Evolutionary conservation across 2,797 vertebrate genomes (phyloP), one percentile per base, ranked within the genome.

Genomic region (Chaenodraco wilsoni): DNA sequence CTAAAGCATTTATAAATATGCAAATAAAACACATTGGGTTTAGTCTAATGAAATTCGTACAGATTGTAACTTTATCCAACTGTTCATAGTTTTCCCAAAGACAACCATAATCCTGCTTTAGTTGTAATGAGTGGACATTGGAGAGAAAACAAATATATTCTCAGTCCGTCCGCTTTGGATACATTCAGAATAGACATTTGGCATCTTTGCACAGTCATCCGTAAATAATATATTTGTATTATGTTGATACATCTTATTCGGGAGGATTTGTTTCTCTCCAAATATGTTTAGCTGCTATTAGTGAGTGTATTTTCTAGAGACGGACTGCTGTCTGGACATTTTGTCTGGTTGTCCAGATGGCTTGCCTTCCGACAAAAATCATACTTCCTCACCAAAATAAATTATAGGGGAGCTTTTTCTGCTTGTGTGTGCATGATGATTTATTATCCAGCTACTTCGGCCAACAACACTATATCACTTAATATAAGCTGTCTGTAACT

Each of bases 401-500:
- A 81, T 84, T 67, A 78, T 19, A 3, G 68, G 46, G 4, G 70
- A 81, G 76, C 52, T 68, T 86, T 59, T 55, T 54, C 74, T 69
- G 46, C 50, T 71, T 56, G 54, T 67, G 68, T 78, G 81, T 65
- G 74, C 74, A 65, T 45, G 48, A 59, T 87, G 87, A 92, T 89
- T 91, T 84, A 85, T 89, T 77, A 79, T 80, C 44, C 68, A 55
- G 56, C 55, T 64, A 67, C 64, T 83, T 69, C 73, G 77, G 67
- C 61, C 68, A 74, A 60, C 68, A 74, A 60, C 79, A 64, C 56
- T 23, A 33, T 78, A 82, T 86, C 76, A 61, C 83, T 77, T 67
- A 21, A 21, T 75, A 84, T 85, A 84, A 84, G 59, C 73, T 72
- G 77, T 73, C 81, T 82, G 65, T 76, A 80, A 88, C 86, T 82